Conservation (phyloP, 2,113 vertebrate genomes). For the Talpa occidentalis region DNA sequence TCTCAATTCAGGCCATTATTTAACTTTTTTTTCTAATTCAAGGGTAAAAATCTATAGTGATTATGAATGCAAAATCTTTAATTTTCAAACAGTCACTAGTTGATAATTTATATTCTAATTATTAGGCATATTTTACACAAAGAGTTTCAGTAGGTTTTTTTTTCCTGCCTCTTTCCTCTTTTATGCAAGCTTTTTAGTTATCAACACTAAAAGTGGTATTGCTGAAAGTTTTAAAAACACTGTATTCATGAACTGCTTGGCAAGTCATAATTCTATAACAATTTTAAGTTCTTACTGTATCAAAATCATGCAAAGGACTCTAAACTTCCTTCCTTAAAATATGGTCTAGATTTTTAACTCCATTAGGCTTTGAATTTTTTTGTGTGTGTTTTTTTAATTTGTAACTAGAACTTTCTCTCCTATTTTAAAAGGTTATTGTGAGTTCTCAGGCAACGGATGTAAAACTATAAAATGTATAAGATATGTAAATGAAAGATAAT, state of each 20-base stretch:
- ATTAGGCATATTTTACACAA: constrained; percentile 6
- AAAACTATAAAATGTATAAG: constrained; percentile 39
- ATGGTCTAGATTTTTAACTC: constrained; percentile 2
- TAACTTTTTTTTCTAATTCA: constrained; percentile 1
- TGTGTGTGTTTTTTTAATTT: not conserved
- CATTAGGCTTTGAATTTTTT: not conserved
- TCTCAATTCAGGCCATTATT: constrained; percentile 7
- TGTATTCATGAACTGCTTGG: constrained; percentile 18
- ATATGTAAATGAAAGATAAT: constrained; percentile 49
- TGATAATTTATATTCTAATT: not conserved
- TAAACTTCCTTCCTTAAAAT: constrained; percentile 24
- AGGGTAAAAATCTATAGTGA: not conserved
- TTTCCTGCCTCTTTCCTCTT: not conserved
- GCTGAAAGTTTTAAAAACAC: constrained; percentile 23
- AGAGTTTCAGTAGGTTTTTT: not conserved
- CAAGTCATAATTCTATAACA: not conserved
- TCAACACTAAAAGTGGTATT: not conserved
- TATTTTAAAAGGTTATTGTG: constrained; percentile 3
- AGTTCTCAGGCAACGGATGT: not conserved
- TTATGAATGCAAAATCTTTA: constrained; percentile 22
- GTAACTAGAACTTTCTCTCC: not conserved
- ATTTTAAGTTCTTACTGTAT: constrained; percentile 1
- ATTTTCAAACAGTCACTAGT: not conserved
- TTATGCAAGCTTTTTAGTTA: constrained; percentile 51
- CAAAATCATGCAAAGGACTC: not conserved